These are phyloP conservation scores for Lasioglossum marginatum DNA, from an alignment of 2,888 invertebrate species.

Conservation along the genomic window DNA sequence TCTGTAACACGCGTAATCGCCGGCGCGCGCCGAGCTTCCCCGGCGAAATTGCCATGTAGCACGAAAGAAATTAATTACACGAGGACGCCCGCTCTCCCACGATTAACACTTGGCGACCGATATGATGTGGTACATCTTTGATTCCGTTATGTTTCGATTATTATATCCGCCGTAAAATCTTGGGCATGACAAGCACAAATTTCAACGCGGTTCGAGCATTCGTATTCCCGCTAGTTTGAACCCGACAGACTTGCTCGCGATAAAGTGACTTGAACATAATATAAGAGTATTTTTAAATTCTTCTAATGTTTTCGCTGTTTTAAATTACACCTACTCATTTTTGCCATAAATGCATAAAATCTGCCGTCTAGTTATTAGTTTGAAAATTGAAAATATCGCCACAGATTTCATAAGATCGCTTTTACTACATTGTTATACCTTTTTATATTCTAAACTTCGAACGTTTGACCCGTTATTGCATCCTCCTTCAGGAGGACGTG, in stretches of 20 bases:
- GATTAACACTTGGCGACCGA: slow-evolving; percentile 43
- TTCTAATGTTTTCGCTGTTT: no score
- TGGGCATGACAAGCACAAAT: background rate
- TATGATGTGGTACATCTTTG: background rate
- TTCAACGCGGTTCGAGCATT: background rate
- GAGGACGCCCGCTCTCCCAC: slow-evolving; percentile 22
- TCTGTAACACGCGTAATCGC: slow-evolving; percentile 54
- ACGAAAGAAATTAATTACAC: slow-evolving; percentile 51
- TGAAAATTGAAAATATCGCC: background rate
- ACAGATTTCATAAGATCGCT: background rate
- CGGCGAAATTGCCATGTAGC: slow-evolving; percentile 36
- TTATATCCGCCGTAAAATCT: background rate
- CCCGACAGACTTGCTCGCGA: no score
- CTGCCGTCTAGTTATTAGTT: background rate
- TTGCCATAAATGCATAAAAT: no score
- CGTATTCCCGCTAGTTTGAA: background rate
- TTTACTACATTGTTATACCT: background rate
- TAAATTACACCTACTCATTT: no score
- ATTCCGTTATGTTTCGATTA: background rate
- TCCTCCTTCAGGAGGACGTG: background rate
- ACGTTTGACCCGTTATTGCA: background rate
- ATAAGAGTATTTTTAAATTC: no score
- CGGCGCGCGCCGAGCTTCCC: slow-evolving; percentile 24
- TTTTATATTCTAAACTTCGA: background rate
- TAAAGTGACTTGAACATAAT: no score